Conservation (phyloP, 2,888 invertebrate genomes). For the Ptilodon capucinus region DNA sequence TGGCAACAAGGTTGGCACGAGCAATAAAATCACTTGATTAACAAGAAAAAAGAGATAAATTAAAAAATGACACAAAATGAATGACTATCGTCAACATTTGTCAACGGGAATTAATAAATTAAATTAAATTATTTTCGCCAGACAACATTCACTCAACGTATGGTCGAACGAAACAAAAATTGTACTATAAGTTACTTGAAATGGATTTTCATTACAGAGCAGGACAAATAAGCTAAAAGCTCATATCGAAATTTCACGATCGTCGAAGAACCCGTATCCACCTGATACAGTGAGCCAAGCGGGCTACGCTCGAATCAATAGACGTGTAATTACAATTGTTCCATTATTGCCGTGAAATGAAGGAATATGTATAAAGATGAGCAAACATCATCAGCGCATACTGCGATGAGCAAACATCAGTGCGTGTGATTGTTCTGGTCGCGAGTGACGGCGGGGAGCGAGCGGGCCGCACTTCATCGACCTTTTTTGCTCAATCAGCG, state of each 20-base stretch:
- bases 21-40: neutral
- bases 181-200: no score
- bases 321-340: conserved; percentile 25
- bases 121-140: no score
- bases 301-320: no score
- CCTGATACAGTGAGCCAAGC: no score
- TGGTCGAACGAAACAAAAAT: no score
- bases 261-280: no score
- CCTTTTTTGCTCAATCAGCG: conserved; percentile 80
- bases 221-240: no score
- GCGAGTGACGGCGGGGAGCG: conserved; percentile 35
- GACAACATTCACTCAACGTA: no score
- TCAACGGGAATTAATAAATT: no score
- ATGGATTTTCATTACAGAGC: no score
- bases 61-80: neutral
- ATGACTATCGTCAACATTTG: neutral
- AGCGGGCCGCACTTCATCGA: conserved; percentile 36
- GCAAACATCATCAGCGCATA: conserved; percentile 74
- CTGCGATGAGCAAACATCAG: conserved; percentile 67
- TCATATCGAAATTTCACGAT: no score
- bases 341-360: conserved; percentile 33
- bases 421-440: conserved; percentile 70
- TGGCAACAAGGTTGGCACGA: neutral
- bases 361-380: conserved; percentile 57
- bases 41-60: neutral